These are phyloP conservation scores for Ditula angustiorana DNA, from an alignment of 2,888 invertebrate genomes.

Conservation along the genomic window DNA sequence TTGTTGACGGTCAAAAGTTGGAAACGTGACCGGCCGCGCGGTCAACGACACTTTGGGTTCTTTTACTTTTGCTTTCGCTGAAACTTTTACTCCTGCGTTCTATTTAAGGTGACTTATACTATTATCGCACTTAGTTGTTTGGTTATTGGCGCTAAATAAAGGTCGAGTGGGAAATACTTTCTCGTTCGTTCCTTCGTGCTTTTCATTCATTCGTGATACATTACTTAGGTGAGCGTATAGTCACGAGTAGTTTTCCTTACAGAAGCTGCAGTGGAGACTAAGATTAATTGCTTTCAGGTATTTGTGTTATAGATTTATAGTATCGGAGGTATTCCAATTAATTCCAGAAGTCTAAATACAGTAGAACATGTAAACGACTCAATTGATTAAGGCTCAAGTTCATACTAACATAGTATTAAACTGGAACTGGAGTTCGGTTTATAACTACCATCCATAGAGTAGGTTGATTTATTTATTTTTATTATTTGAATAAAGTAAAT, in stretches of 20 bases:
- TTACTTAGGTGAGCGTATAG: not conserved
- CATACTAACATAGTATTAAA: too few species aligned
- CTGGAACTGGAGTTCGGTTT: too few species aligned
- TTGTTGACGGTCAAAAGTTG: slow-evolving; percentile 53
- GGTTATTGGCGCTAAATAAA: slow-evolving; percentile 33
- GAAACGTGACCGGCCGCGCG: slow-evolving; percentile 48
- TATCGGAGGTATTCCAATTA: too few species aligned
- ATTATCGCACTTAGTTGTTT: slow-evolving; percentile 30
- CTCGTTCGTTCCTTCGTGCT: slow-evolving; percentile 18
- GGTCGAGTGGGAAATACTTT: slow-evolving; percentile 18
- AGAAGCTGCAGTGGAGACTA: too few species aligned
- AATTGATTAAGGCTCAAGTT: too few species aligned
- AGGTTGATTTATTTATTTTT: too few species aligned
- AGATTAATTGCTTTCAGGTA: too few species aligned
- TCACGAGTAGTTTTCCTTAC: not conserved
- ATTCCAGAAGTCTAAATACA: too few species aligned
- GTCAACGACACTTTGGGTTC: slow-evolving; percentile 58
- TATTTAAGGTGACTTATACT: slow-evolving; percentile 35
- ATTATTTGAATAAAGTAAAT: too few species aligned
- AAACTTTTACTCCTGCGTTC: slow-evolving; percentile 55
- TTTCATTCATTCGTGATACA: slow-evolving; percentile 7
- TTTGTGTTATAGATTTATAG: too few species aligned
- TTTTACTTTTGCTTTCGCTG: slow-evolving; percentile 69
- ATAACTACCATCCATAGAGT: too few species aligned
- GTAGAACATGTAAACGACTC: too few species aligned